Evolutionary conservation across 2,888 invertebrate genomes (phyloP).

Genomic region (Trilocha varians): DNA sequence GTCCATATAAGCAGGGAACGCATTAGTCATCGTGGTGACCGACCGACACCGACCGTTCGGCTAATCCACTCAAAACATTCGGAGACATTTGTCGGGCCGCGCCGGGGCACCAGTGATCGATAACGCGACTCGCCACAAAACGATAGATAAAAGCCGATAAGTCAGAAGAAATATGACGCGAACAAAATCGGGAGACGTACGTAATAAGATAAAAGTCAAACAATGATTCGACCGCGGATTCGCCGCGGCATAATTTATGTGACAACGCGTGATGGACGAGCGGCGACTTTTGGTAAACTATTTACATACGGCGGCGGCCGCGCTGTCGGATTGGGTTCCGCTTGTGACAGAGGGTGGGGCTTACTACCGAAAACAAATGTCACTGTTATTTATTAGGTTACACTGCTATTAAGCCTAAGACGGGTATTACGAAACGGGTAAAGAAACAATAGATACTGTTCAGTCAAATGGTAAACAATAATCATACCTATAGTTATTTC

Average conservation of each 20-base stretch:
- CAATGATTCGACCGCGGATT: slow-evolving; percentile 74
- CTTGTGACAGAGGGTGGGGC: slow-evolving; percentile 70
- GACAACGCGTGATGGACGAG: slow-evolving; percentile 73
- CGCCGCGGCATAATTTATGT: slow-evolving; percentile 74
- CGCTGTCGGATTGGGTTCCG: slow-evolving; percentile 70
- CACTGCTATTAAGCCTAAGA: slow-evolving; percentile 64
- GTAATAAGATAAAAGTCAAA: slow-evolving; percentile 74
- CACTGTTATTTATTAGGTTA: slow-evolving; percentile 72
- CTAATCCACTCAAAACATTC: slow-evolving; percentile 72
- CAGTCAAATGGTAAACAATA: not conserved
- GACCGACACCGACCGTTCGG: slow-evolving; percentile 51
- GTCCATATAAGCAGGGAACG: slow-evolving; percentile 57
- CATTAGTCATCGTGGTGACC: slow-evolving; percentile 59
- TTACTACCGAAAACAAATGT: slow-evolving; percentile 72
- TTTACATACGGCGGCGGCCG: slow-evolving; percentile 69
- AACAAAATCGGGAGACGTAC: slow-evolving; percentile 73
- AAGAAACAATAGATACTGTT: slow-evolving; percentile 1
- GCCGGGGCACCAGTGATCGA: slow-evolving; percentile 63
- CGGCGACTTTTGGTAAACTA: slow-evolving; percentile 73
- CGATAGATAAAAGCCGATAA: slow-evolving; percentile 73
- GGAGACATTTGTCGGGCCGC: slow-evolving; percentile 67
- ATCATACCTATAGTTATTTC: too few species aligned
- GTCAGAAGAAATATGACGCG: slow-evolving; percentile 73
- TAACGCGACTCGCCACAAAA: slow-evolving; percentile 68
- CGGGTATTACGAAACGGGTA: slow-evolving; percentile 37